Evolutionary conservation across 2,888 invertebrate genomes (phyloP), one percentile per base, ranked within the genome.

Genomic region (Alcis repandata): DNA sequence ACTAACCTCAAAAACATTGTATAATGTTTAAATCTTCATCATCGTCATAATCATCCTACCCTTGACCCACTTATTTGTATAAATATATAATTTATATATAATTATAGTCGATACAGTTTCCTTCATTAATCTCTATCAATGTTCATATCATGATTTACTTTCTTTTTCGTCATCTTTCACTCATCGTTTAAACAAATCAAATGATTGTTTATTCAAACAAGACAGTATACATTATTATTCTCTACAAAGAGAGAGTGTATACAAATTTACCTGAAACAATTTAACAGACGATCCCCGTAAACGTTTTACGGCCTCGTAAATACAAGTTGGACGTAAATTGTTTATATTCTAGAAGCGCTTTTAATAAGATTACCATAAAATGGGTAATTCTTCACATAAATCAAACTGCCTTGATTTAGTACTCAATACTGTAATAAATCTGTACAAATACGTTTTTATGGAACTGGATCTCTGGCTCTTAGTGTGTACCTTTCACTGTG

Each of bases 271-370:
- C 58, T 67, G 52, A 48, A 68, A 60, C 45, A 64, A 63, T 67
- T 67, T 63, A 65, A 68, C 70, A 67, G 61, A 58, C 62, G 65
- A 64, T 67, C 60, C 63, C 63, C 68, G 62, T 70, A 68, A 71
- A 69, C 67, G 63, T 63, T 72, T 69, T 72, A 73, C 65, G 63
- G 58, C 64, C 38, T 68, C 72, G 69, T 73, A 73, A 71, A 73
- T 67, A 64, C 63, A 67, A 73, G 68, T 71, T 63, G 63, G 67
- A 68, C 67, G 68, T 71, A 73, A 67, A 70, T 69, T 67, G 63
- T 72, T 68, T 66, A 67, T 70, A 70, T 59, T 59, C 64, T 54
- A 49, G 54, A 60, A 68, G 65, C 67, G 60, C 59, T 66, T 71
- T 70, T 67, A 68, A 67, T 70, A 65, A 60, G 67, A 60, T 65